Evolutionary conservation across 2,113 vertebrate genomes (phyloP).

Genomic region (Dunckerocampus dactyliophorus): DNA sequence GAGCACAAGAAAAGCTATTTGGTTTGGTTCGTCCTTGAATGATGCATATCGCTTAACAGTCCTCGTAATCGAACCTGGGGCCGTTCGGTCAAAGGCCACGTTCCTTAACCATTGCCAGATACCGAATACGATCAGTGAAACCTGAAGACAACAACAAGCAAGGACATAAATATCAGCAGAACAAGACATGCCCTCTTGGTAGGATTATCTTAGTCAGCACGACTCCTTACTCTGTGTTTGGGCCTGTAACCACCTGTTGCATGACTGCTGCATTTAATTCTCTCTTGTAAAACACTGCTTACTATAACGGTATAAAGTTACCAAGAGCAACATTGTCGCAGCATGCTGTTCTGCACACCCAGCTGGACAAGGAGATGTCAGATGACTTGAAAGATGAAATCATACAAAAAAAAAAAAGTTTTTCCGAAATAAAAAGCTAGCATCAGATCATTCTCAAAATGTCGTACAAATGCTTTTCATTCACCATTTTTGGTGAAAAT

Average conservation of each 20-base stretch:
- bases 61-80: no score
- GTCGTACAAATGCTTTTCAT: no score
- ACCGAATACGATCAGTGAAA: slow-evolving; percentile 19
- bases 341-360: neutral
- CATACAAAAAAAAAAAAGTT: no score
- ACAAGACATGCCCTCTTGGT: neutral
- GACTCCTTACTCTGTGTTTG: slow-evolving; percentile 1
- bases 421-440: no score
- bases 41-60: no score
- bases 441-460: no score
- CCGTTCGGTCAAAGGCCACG: neutral
- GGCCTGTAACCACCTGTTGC: neutral
- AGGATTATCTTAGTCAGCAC: slow-evolving; percentile 11
- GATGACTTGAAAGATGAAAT: no score
- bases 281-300: neutral
- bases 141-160: slow-evolving; percentile 7
- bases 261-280: neutral
- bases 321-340: neutral
- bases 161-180: slow-evolving; percentile 19
- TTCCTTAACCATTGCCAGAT: neutral
- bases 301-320: neutral
- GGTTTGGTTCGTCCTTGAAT: no score
- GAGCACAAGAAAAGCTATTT: no score
- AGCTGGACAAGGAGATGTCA: no score
- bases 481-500: no score